Evolutionary conservation across 2,113 vertebrate genomes (phyloP), one percentile per base, ranked within the genome.

Genomic region (Thunnus thynnus): DNA sequence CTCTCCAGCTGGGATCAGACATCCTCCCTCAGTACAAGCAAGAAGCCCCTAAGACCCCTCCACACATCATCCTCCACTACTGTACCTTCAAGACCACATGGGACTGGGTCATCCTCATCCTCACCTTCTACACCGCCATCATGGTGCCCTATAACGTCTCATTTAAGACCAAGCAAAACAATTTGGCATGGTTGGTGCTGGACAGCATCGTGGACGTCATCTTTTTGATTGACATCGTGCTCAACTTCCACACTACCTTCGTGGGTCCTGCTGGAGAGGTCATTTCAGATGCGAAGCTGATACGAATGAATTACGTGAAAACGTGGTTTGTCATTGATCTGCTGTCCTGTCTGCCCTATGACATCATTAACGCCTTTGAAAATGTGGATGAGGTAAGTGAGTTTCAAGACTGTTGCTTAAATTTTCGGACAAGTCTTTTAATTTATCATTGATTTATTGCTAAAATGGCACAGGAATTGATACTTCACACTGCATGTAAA

Each of bases 21-120:
- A 99, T 99, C 71, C 97, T 99, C 88, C 98, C 98, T 80, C 97
- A 99, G 92, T 99, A 99, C 89, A 99, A 99, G 51, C 98, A 99
- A 91, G 98, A 99, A 92, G 98, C 98, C 60, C 98, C 98, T 60
- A 99, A 99, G 95, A 99, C 98, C 22, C 98, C 98, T 32, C 98
- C 98, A 3, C 98, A 99, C 93, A 99, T 99, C 86, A 99, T 99
- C 89, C 95, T 99, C 88, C 98, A 99, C 82, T 99, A 99, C 78
- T 99, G 98, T 94, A 96, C 97, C 94, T 99, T 99, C 91, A 99
- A 99, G 93, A 99, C 98, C 88, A 99, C 98, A 5, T 99, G 98
- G 98, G 98, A 99, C 94, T 99, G 98, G 98, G 96, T 99, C 91
- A 99, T 99, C 94, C 95, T 99, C 91, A 99, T 99, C 90, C 96